Conservation (phyloP, 2,888 invertebrate genomes). For the Drosophila borborema region DNA sequence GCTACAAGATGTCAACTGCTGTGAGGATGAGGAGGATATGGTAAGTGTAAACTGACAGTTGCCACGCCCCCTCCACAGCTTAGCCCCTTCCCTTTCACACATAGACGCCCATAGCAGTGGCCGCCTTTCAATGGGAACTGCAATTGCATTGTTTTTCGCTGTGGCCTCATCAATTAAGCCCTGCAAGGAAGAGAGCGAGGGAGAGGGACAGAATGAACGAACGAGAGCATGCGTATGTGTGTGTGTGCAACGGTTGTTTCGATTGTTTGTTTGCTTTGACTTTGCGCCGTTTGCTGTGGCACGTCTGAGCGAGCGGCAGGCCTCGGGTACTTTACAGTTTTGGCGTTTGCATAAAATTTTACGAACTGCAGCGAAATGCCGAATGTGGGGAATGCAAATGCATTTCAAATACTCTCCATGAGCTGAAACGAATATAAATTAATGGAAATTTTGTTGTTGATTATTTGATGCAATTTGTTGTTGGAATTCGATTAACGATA, state of each 20-base stretch:
- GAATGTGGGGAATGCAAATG: neutral
- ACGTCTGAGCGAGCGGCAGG: slow-evolving; percentile 9
- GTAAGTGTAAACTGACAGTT: slow-evolving; percentile 73
- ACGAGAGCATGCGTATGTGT: slow-evolving; percentile 22
- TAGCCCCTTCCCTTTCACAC: neutral
- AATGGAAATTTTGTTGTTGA: neutral
- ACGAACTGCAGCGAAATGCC: slow-evolving; percentile 10
- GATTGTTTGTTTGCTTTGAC: slow-evolving; percentile 54
- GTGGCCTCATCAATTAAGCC: slow-evolving; percentile 59
- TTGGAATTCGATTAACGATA: too few relatives aligned
- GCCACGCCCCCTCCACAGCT: neutral
- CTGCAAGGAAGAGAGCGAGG: slow-evolving; percentile 8
- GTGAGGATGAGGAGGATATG: slow-evolving; percentile 85
- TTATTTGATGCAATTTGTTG: too few relatives aligned
- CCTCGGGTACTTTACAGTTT: slow-evolving; percentile 48
- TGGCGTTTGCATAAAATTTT: slow-evolving; percentile 40
- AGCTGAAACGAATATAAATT: neutral
- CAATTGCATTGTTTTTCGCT: slow-evolving; percentile 46
- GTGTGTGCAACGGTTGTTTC: slow-evolving; percentile 43
- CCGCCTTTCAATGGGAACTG: slow-evolving; percentile 38
- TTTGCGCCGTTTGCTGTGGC: slow-evolving; percentile 22
- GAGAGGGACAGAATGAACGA: neutral
- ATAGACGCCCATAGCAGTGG: neutral
- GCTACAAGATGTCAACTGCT: slow-evolving; percentile 81
- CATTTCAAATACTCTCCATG: slow-evolving; percentile 1